Percentiles rank a stretch among this genome's conserved stretches.
Evolutionary conservation across 2,113 vertebrate genomes (phyloP).

Genomic region (Parus major): DNA sequence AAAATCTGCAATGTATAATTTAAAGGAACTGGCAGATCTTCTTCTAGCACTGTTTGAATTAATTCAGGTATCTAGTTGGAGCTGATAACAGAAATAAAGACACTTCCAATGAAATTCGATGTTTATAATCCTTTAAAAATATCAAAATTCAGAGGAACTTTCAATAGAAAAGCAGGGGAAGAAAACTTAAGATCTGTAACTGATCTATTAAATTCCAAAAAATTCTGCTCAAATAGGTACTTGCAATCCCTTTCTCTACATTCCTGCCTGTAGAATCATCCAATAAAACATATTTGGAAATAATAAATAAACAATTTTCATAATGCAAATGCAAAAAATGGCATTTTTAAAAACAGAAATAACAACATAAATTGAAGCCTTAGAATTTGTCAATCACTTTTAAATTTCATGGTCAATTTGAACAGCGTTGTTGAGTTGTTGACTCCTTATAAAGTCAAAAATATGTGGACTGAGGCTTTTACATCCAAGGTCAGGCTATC

Average conservation of each 20-base stretch:
- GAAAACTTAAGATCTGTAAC: background rate
- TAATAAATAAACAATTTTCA: background rate
- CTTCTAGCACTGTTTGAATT: background rate
- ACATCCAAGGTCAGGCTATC: background rate
- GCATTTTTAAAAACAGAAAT: accelerated
- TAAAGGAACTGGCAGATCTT: background rate
- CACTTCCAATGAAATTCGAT: background rate
- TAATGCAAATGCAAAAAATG: background rate
- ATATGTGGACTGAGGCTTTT: background rate
- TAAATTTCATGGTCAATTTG: background rate
- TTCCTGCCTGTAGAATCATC: background rate
- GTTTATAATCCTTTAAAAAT: background rate
- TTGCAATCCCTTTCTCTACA: background rate
- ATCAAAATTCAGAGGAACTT: background rate
- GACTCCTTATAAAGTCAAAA: background rate
- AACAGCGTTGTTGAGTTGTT: accelerated
- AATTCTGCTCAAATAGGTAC: background rate
- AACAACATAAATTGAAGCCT: background rate
- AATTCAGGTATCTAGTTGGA: background rate
- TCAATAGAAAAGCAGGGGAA: background rate
- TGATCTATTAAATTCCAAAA: background rate
- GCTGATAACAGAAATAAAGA: background rate
- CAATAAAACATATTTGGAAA: background rate
- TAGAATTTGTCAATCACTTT: background rate
- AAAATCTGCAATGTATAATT: background rate